Percentiles rank a stretch among this genome's conserved stretches.
These are phyloP conservation scores for Pseudochaenichthys georgianus DNA, from an alignment of 2,797 vertebrate genomes.

Conservation along the genomic window DNA sequence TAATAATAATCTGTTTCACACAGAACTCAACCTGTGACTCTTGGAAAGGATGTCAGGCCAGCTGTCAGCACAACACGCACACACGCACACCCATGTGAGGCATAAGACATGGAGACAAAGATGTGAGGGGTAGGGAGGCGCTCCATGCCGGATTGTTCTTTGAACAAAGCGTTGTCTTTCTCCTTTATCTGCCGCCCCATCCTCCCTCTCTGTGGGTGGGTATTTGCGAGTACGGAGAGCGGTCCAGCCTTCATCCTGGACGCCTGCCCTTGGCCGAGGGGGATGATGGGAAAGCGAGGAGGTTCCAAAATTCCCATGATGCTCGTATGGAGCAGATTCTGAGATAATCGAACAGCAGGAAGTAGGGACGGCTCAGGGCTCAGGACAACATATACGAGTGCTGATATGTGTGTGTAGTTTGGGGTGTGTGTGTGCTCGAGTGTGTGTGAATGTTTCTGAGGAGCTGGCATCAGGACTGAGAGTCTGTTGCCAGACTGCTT, in stretches of 20 bases:
- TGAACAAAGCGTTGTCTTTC: constrained; percentile 48
- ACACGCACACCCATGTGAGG: constrained; percentile 28
- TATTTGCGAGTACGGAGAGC: constrained; percentile 22
- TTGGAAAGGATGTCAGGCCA: constrained; percentile 55
- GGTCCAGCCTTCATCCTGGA: constrained; percentile 60
- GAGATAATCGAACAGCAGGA: constrained; percentile 69
- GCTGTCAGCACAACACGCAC: constrained; percentile 50
- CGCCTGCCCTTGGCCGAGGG: constrained; percentile 43
- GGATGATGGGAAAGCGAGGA: constrained; percentile 55
- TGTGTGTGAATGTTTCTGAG: constrained; percentile 38
- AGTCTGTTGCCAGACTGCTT: constrained; percentile 72
- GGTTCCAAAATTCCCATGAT: constrained; percentile 68
- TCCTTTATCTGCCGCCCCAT: constrained; percentile 55
- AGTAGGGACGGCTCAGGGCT: constrained; percentile 51
- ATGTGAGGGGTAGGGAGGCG: constrained; percentile 19
- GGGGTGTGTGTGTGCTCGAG: not conserved
- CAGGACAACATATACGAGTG: constrained; percentile 37
- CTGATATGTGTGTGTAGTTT: constrained; percentile 18
- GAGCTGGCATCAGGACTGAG: constrained; percentile 56
- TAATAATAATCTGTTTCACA: constrained; percentile 60
- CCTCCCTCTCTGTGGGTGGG: constrained; percentile 51
- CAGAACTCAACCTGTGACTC: constrained; percentile 63
- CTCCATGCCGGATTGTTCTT: constrained; percentile 46
- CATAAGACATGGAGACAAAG: constrained; percentile 31
- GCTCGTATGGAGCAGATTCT: constrained; percentile 62